Conservation (phyloP, 2,797 vertebrate species). For the Bradypodion pumilum region DNA sequence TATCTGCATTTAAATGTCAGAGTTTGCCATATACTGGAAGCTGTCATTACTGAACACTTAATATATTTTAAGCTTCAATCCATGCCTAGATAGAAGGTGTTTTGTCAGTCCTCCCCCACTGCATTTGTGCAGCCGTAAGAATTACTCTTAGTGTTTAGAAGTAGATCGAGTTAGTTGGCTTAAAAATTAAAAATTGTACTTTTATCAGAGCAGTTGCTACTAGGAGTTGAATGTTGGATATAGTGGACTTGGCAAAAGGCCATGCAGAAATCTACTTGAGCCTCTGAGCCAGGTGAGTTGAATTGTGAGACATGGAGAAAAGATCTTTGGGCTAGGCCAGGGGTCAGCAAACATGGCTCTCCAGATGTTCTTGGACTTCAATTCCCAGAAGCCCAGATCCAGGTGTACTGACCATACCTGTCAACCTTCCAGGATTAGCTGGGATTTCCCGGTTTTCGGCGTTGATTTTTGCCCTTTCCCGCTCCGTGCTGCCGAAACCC, state of each 20-base stretch:
- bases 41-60: neutral
- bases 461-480: too few relatives aligned
- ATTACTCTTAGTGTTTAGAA: neutral
- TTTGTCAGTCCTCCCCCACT: neutral
- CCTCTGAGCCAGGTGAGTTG: neutral
- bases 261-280: constrained; percentile 6
- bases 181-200: neutral
- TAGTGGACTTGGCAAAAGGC: neutral
- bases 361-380: too few relatives aligned
- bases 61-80: neutral
- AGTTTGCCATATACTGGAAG: neutral
- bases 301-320: neutral
- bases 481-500: too few relatives aligned
- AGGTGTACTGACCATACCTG: too few relatives aligned
- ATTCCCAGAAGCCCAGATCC: too few relatives aligned
- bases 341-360: too few relatives aligned
- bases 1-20: neutral
- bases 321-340: neutral
- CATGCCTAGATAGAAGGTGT: neutral
- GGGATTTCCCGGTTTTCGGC: too few relatives aligned
- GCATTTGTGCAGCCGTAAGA: neutral
- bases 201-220: neutral
- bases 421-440: too few relatives aligned
- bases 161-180: neutral
- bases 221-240: neutral